These are phyloP conservation scores for Venustoraphidia nigricollis DNA, from an alignment of 2,888 invertebrate species.

Conservation along the genomic window DNA sequence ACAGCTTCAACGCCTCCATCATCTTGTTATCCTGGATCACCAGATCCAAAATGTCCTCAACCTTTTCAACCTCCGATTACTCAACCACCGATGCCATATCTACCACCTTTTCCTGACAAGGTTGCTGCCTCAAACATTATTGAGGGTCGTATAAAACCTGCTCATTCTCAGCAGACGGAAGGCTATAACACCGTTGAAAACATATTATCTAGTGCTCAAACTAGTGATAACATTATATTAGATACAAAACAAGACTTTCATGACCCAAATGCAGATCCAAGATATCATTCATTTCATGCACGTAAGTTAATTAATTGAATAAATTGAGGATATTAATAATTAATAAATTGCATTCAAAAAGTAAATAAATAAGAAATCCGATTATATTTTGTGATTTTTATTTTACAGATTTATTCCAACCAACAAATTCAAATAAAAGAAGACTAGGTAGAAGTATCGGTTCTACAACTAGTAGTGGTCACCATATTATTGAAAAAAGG, in stretches of 20 bases:
- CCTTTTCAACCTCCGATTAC: conserved; percentile 15
- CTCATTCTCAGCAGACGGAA: too few species aligned
- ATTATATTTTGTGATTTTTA: conserved; percentile 5
- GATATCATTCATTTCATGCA: conserved; percentile 20
- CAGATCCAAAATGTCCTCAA: conserved; percentile 25
- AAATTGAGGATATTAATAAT: background rate
- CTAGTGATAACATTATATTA: background rate
- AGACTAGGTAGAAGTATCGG: conserved; percentile 5
- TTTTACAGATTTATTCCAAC: conserved; percentile 30
- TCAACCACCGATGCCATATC: conserved; percentile 24
- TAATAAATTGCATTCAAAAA: too few species aligned
- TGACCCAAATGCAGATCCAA: conserved; percentile 18
- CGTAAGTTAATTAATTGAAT: conserved; percentile 17
- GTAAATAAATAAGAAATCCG: background rate
- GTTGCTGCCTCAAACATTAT: conserved; percentile 6
- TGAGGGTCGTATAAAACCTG: background rate
- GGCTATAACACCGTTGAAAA: too few species aligned
- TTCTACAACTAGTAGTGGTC: background rate
- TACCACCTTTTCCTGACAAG: conserved; percentile 29
- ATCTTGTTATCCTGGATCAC: conserved; percentile 28
- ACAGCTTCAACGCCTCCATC: conserved; percentile 16
- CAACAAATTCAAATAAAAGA: conserved; percentile 25
- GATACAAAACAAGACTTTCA: conserved; percentile 15
- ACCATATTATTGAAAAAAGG: conserved; percentile 9
- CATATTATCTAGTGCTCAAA: background rate